Percentiles rank a stretch among this genome's conserved stretches.
These are phyloP conservation scores for Vireo griseus DNA, from an alignment of 2,797 vertebrate genomes.

Conservation along the genomic window DNA sequence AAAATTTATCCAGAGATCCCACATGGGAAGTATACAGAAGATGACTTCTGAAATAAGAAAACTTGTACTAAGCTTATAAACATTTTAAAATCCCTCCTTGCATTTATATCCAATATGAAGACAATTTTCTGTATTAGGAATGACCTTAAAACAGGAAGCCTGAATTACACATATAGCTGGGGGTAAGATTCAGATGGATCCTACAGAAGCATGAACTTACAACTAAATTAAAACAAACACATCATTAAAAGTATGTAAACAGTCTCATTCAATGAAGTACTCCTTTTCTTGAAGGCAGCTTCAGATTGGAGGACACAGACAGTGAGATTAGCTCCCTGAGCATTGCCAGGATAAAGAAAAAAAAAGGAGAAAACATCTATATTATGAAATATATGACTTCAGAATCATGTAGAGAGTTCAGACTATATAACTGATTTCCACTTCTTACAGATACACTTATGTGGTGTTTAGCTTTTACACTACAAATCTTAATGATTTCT, in stretches of 20 bases:
- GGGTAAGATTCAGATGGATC: neutral
- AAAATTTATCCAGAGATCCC: neutral
- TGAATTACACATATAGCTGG: neutral
- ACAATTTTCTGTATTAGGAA: neutral
- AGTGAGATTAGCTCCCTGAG: neutral
- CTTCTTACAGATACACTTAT: neutral
- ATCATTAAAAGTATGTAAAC: slow-evolving; percentile 26
- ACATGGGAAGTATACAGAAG: neutral
- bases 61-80: neutral
- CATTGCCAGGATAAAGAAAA: neutral
- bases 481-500: neutral
- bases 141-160: slow-evolving; percentile 9
- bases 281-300: neutral
- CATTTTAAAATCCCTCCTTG: neutral
- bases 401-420: neutral
- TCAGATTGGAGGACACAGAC: neutral
- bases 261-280: neutral
- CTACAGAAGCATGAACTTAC: neutral
- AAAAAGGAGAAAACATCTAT: neutral
- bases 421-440: neutral
- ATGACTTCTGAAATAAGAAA: neutral
- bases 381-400: neutral
- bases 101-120: neutral
- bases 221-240: slow-evolving; percentile 44
- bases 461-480: neutral